Base-by-base conservation (phyloP, 2,797 vertebrate genomes). In the Pangasius macronema region DNA sequence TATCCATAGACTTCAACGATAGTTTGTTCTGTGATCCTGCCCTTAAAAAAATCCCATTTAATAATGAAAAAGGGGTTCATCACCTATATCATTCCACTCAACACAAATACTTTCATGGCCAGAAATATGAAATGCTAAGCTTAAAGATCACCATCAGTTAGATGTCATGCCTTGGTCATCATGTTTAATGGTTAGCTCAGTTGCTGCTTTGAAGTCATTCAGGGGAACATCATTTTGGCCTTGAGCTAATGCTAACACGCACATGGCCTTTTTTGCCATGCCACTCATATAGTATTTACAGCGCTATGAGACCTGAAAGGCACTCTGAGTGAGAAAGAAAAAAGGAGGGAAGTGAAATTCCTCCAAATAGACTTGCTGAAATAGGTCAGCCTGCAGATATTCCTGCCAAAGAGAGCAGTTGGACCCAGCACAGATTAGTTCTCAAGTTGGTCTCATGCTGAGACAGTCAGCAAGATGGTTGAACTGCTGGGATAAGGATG, bases 331-430 rank as follows among this genome's bases (percentile, higher is more conserved):
- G 65, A 81, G 51, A 75, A 24, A 42, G 27, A 80, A 39, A 72
- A 68, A 84, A 65, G 3, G 27, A 49, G 39, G 59, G 33, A 82
- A 46, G n/a, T 82, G 59, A 82, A 82, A 49, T 49, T 49, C 42
- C 65, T 81, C 63, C 81, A 87, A 87, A 85, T 85, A 75, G 80
- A 82, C 72, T 67, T 24, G 49, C 33, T 84, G 36, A 86, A 89
- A 83, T 83, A 76, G 67, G 55, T 67, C 83, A 88, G 79, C 61
- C 68, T 81, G 67, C 68, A 82, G 68, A 86, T 68, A 42, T 79
- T 88, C 51, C 49, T 79, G 82, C 53, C 63, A 59, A 84, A 20
- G 63, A 42, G 53, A 86, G 82, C 84, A 82, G 57, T 81, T 75
- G 76, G 55, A 49, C 55, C 22, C 68, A 33, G 85, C 85, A 81